Percentiles rank a stretch among this genome's conserved stretches.
Evolutionary conservation across 1,140 invertebrate genomes (phyloP).

Genomic region (Druon quercuslanigerum): DNA sequence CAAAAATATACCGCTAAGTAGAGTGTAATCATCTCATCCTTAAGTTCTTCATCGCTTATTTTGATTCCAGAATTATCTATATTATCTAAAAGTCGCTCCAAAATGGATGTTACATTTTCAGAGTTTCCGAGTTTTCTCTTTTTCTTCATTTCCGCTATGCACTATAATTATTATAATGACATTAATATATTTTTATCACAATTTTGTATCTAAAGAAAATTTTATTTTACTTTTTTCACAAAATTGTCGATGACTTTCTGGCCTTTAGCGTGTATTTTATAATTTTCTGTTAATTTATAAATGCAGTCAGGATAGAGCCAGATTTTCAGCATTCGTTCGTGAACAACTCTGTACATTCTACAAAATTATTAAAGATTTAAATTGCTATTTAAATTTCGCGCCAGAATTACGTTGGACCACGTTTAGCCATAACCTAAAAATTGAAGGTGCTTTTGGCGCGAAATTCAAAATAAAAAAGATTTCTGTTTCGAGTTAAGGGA

Average conservation of each 20-base stretch:
- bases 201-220: not conserved
- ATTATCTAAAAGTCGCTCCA: slow-evolving; percentile 31
- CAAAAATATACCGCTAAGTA: slow-evolving; percentile 65
- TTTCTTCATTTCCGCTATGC: slow-evolving; percentile 13
- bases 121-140: not conserved
- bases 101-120: slow-evolving; percentile 21
- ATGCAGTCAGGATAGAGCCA: slow-evolving; percentile 61
- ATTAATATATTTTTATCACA: slow-evolving; percentile 1
- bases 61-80: slow-evolving; percentile 40
- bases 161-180: slow-evolving; percentile 7
- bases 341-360: slow-evolving; percentile 62
- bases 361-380: slow-evolving; percentile 29
- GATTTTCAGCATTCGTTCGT: slow-evolving; percentile 64
- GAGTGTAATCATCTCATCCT: slow-evolving; percentile 68
- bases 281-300: slow-evolving; percentile 51
- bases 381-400: too few relatives aligned
- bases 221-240: slow-evolving; percentile 36
- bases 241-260: slow-evolving; percentile 59
- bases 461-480: too few relatives aligned
- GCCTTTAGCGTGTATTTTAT: slow-evolving; percentile 53
- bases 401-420: too few relatives aligned
- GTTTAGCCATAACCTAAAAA: too few relatives aligned
- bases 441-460: too few relatives aligned
- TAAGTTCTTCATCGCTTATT: slow-evolving; percentile 59
- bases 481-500: too few relatives aligned